Conservation (phyloP, 2,888 invertebrate species). For the Glyphotaelius pellucidus region DNA sequence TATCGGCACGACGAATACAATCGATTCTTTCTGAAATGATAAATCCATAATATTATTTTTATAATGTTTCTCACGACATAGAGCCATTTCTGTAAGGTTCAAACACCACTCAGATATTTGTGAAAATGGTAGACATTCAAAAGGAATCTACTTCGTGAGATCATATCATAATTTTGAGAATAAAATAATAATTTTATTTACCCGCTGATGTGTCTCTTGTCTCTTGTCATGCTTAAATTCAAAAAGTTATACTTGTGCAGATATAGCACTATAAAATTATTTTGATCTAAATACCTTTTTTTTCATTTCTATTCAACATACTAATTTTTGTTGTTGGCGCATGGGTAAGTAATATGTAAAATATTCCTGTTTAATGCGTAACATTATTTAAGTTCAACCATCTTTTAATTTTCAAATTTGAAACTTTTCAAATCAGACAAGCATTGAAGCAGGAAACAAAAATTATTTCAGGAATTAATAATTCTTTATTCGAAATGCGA, state of each 20-base stretch:
- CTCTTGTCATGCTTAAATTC: background rate
- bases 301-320: no score
- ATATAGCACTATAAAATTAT: no score
- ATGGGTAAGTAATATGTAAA: no score
- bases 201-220: background rate
- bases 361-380: no score
- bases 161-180: background rate
- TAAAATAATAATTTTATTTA: background rate
- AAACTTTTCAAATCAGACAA: no score
- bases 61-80: background rate
- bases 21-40: conserved; percentile 77
- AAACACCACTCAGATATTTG: background rate
- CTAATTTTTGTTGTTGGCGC: no score
- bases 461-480: no score
- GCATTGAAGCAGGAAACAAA: no score
- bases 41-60: background rate
- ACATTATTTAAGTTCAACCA: no score
- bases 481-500: no score
- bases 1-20: conserved; percentile 78
- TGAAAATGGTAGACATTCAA: background rate
- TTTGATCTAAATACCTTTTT: no score
- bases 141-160: background rate
- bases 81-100: background rate
- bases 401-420: no score
- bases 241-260: background rate